Percentiles rank a stretch among this genome's conserved stretches.
Evolutionary conservation across 2,888 invertebrate species (phyloP).

Genomic region (Nomada hirtipes): DNA sequence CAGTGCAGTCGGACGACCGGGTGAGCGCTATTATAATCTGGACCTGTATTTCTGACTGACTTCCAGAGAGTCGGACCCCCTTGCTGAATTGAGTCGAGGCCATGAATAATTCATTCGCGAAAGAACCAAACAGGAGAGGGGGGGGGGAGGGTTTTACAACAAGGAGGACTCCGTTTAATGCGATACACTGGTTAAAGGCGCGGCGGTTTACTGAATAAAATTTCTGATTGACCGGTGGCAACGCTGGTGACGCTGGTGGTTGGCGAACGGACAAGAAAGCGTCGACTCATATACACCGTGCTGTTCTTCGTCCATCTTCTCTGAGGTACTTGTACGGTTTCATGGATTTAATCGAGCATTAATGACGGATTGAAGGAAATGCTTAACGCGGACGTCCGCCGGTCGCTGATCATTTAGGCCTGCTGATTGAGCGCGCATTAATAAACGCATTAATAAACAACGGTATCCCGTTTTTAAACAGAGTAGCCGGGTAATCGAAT

Average conservation of each 20-base stretch:
- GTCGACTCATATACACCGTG: conserved; percentile 70
- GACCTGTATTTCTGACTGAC: conserved; percentile 78
- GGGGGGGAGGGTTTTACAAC: conserved; percentile 64
- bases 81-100: conserved; percentile 80
- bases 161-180: conserved; percentile 79
- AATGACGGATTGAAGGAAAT: conserved; percentile 58
- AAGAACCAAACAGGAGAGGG: conserved; percentile 54
- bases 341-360: conserved; percentile 51
- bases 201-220: conserved; percentile 81
- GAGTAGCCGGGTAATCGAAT: not conserved
- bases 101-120: conserved; percentile 82
- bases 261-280: conserved; percentile 74
- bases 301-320: conserved; percentile 4
- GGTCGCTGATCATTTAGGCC: conserved; percentile 15
- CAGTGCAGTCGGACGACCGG: conserved; percentile 53
- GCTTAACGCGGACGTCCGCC: conserved; percentile 46
- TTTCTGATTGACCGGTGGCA: conserved; percentile 81
- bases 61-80: conserved; percentile 77
- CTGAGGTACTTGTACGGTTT: conserved; percentile 39
- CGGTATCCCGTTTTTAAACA: not conserved
- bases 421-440: conserved; percentile 5
- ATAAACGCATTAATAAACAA: conserved; percentile 3
- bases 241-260: conserved; percentile 74
- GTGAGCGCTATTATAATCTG: conserved; percentile 76
- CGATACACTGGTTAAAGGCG: conserved; percentile 81